A percentile compares a stretch with the other conserved stretches of the same genome.
These are phyloP conservation scores for Saguinus imperator DNA, from an alignment of 2,113 vertebrate species.

Conservation along the genomic window DNA sequence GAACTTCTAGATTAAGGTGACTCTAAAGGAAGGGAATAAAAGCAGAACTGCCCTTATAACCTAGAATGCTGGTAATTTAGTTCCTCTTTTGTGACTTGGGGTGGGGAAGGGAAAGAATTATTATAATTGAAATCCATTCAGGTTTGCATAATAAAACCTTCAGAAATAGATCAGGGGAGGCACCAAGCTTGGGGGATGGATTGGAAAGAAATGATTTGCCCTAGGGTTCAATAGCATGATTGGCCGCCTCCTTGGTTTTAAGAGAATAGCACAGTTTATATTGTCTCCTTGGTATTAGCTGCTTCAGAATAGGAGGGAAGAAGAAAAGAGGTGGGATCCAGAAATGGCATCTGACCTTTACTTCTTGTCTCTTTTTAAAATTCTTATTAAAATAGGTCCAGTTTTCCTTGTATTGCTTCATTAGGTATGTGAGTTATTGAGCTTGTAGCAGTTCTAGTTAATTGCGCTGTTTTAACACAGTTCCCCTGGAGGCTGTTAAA, in stretches of 20 bases:
- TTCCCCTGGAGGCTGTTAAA: constrained; percentile 74
- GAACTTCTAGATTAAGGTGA: constrained; percentile 24
- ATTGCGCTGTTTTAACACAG: constrained; percentile 77
- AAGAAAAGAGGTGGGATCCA: constrained; percentile 62
- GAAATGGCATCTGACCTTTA: constrained; percentile 78
- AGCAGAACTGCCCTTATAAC: constrained; percentile 30
- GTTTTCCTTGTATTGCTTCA: constrained; percentile 82
- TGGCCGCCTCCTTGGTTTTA: constrained; percentile 57
- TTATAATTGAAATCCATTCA: constrained; percentile 72
- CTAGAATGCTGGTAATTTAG: constrained; percentile 59
- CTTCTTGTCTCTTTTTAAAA: constrained; percentile 72
- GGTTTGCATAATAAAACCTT: constrained; percentile 70
- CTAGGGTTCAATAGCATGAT: constrained; percentile 51
- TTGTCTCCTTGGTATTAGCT: constrained; percentile 54
- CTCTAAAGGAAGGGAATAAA: not conserved
- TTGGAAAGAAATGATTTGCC: constrained; percentile 62
- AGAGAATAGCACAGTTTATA: constrained; percentile 43
- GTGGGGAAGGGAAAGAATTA: constrained; percentile 66
- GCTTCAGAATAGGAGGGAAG: constrained; percentile 41
- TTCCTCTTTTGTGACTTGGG: constrained; percentile 62
- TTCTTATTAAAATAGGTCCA: constrained; percentile 73
- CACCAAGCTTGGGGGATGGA: constrained; percentile 44
- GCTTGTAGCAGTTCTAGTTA: constrained; percentile 79
- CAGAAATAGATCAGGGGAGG: constrained; percentile 60
- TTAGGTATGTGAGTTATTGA: constrained; percentile 82